phyloP scores from a whole-genome alignment of 1,140 invertebrate genomes.

The Euglossa dilemma region DNA sequence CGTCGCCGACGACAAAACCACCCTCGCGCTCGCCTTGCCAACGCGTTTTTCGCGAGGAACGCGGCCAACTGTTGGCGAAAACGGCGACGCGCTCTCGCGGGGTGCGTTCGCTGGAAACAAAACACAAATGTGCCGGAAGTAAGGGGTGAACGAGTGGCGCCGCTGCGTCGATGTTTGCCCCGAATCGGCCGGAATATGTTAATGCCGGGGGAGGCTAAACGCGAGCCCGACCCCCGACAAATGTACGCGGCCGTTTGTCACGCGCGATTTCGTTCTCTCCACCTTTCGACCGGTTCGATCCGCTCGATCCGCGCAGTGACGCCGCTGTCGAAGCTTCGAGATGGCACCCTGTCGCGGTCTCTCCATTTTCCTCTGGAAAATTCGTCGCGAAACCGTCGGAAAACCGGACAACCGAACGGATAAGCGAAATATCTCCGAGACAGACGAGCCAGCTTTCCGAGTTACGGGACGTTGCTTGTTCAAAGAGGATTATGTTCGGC shows the following conservation, averaged over 20 bases:
- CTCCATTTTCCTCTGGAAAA: not conserved
- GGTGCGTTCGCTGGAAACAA: conserved; percentile 71
- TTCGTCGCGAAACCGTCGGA: not conserved
- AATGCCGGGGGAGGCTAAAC: conserved; percentile 64
- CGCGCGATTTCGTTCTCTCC: conserved; percentile 61
- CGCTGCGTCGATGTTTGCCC: conserved; percentile 71
- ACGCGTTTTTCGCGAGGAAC: conserved; percentile 42
- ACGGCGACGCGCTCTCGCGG: conserved; percentile 46
- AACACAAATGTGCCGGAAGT: conserved; percentile 78
- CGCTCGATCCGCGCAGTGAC: conserved; percentile 31
- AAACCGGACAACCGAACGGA: no score
- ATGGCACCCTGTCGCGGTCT: conserved; percentile 1
- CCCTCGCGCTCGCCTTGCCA: conserved; percentile 1
- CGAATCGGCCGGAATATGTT: conserved; percentile 70
- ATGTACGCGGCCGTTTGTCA: conserved; percentile 58
- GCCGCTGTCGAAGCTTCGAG: not conserved
- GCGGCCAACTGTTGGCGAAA: conserved; percentile 51
- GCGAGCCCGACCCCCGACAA: conserved; percentile 35
- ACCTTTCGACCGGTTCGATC: conserved; percentile 43
- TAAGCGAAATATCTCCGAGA: no score
- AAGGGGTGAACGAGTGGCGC: conserved; percentile 75
- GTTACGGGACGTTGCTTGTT: no score
- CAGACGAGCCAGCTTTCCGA: no score
- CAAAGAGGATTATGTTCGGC: no score
- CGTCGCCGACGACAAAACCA: not conserved